These are phyloP conservation scores for Vultur gryphus DNA, from an alignment of 2,797 vertebrate species.

Conservation along the genomic window DNA sequence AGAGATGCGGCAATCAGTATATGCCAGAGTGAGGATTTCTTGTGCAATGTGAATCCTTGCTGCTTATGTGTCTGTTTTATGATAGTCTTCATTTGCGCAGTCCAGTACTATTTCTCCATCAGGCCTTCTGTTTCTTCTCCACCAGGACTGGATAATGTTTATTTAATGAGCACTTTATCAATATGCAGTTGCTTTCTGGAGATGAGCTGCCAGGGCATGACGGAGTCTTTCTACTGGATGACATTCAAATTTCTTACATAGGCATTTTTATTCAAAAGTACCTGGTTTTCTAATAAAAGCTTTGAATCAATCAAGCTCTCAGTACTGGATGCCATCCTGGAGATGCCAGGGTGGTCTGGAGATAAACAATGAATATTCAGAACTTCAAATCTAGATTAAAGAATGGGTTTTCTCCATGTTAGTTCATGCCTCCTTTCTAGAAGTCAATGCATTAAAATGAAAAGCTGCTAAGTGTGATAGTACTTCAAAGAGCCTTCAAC, in stretches of 20 bases:
- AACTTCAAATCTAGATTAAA: not conserved
- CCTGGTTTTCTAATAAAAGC: not conserved
- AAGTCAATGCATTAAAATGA: not conserved
- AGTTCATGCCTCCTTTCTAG: not conserved
- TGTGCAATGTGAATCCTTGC: not conserved
- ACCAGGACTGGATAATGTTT: not conserved
- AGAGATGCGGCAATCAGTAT: accelerated
- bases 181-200: not conserved
- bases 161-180: not conserved
- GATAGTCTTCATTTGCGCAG: not conserved
- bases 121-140: not conserved
- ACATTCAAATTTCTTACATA: not conserved
- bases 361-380: not conserved
- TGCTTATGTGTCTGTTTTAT: not conserved
- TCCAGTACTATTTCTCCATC: not conserved
- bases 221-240: not conserved
- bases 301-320: not conserved
- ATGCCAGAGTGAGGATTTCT: not conserved
- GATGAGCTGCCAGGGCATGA: not conserved
- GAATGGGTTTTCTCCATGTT: accelerated
- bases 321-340: not conserved
- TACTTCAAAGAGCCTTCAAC: not conserved
- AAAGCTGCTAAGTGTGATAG: not conserved
- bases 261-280: not conserved
- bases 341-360: not conserved